Evolutionary conservation across 2,797 vertebrate genomes (phyloP).

Genomic region (Dryobates pubescens): DNA sequence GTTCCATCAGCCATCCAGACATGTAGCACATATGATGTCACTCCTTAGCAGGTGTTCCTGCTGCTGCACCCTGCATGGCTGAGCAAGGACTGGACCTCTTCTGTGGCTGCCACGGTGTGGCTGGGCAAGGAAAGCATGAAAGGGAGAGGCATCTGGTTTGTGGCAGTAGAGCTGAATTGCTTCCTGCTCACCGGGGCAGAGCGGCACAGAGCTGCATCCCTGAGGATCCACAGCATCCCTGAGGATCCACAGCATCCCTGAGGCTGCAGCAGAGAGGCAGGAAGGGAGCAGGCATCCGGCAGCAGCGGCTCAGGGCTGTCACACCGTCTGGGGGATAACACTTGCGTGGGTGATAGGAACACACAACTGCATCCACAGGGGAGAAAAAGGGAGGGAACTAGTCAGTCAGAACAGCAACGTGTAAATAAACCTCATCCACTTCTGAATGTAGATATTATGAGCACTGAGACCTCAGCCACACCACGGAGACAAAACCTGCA

Average conservation of each 20-base stretch:
- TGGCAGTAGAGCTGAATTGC: background rate
- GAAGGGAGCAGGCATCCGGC: background rate
- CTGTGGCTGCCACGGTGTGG: background rate
- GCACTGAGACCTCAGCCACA: background rate
- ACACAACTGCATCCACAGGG: background rate
- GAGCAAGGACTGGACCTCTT: background rate
- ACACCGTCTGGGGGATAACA: background rate
- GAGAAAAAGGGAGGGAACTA: background rate
- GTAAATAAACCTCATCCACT: slow-evolving; percentile 32
- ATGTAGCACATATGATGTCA: background rate
- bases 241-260: slow-evolving; percentile 22
- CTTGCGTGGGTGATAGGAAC: background rate
- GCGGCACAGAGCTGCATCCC: background rate
- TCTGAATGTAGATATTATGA: slow-evolving; percentile 9
- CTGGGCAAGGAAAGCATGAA: background rate
- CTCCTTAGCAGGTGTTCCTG: background rate
- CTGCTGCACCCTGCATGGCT: rapidly evolving
- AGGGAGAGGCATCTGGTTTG: background rate
- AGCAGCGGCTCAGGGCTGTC: background rate
- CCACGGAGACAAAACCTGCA: slow-evolving; percentile 1
- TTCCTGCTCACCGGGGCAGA: rapidly evolving
- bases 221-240: background rate
- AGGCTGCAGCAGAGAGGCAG: slow-evolving; percentile 36
- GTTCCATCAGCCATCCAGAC: background rate
- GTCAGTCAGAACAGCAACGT: slow-evolving; percentile 16